Base-by-base conservation (phyloP, 2,113 vertebrate species). In the Polypterus bichir region DNA sequence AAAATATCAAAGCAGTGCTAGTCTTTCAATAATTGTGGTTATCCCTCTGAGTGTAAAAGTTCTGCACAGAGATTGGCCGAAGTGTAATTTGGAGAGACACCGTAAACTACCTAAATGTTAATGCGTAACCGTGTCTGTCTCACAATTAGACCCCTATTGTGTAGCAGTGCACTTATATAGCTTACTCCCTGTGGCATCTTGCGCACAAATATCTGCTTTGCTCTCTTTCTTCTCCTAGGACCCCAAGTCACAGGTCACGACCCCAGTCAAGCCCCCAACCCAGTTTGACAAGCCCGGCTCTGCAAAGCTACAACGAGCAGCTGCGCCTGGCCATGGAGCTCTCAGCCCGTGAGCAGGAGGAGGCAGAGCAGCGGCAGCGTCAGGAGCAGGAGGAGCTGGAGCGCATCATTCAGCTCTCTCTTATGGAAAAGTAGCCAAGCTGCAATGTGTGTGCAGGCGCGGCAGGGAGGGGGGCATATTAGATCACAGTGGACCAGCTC, bases 321-420 rank as follows among this genome's bases (percentile, higher is more conserved):
- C 85, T 98, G 63, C 89, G 91, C 10, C 71, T 97, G 73, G 94
- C 93, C 73, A 97, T 97, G 94, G 92, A 91, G 68, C 82, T 97
- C 65, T 97, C 95, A 0, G 91, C 92, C 0, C 85, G 84, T 46
- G 94, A 98, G 78, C 92, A 92, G 75, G 89, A 90, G 68, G 92
- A 92, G 70, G 86, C 86, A 6, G 86, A 92, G 77, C 79, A 82
- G 47, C 80, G 86, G 11, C 86, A 75, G 9, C 84, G 80, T 54
- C 90, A 74, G 70, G 94, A 98, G 70, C 92, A 98, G 59, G 92
- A 93, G 74, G 91, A 97, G 69, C 84, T 97, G 56, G 87, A 92
- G 78, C 84, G 89, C 9, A 94, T 97, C 76, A 88, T 97, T 72
- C 88, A 83, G 84, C 92, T 98, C 74, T 98, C 95, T 0, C 86